A percentile compares a stretch with the other conserved stretches of the same genome.
These are phyloP conservation scores for Ascidia mentula DNA, from an alignment of 23 tunicate species.

Conservation along the genomic window DNA sequence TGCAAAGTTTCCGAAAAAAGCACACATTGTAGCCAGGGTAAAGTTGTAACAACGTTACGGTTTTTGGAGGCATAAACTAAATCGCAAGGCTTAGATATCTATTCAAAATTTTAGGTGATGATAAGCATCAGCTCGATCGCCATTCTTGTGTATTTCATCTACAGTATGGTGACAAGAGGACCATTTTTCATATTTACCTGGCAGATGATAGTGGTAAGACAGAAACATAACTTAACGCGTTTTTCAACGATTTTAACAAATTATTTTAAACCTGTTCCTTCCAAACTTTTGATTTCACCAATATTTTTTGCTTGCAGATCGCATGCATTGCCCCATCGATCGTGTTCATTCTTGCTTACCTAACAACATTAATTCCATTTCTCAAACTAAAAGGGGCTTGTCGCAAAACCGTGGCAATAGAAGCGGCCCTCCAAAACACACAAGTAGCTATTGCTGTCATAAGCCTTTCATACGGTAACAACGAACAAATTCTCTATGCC, in stretches of 20 bases:
- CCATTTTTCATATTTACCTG: conserved; percentile 44
- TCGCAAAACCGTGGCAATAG: conserved; percentile 37
- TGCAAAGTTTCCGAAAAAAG: conserved; percentile 4
- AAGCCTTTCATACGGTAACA: not conserved
- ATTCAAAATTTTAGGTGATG: conserved; percentile 27
- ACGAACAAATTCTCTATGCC: not conserved
- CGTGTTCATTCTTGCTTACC: conserved; percentile 30
- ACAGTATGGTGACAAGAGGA: conserved; percentile 1
- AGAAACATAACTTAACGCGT: too few relatives aligned
- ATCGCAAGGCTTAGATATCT: not conserved
- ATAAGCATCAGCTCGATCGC: conserved; percentile 29
- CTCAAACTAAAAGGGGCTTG: conserved; percentile 15
- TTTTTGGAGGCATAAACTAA: not conserved
- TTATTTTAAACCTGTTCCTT: too few relatives aligned
- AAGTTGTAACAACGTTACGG: not conserved
- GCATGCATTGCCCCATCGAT: conserved; percentile 45
- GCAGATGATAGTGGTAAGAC: conserved; percentile 53
- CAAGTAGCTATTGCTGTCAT: conserved; percentile 48
- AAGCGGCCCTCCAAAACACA: conserved; percentile 53
- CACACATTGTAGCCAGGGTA: conserved; percentile 22
- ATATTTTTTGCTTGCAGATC: conserved; percentile 15
- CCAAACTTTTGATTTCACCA: too few relatives aligned
- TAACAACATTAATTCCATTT: conserved; percentile 31
- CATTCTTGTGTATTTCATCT: conserved; percentile 16
- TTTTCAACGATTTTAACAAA: too few relatives aligned